phyloP scores from a whole-genome alignment of 2,888 invertebrate genomes.

The Caradrina kadenii region DNA sequence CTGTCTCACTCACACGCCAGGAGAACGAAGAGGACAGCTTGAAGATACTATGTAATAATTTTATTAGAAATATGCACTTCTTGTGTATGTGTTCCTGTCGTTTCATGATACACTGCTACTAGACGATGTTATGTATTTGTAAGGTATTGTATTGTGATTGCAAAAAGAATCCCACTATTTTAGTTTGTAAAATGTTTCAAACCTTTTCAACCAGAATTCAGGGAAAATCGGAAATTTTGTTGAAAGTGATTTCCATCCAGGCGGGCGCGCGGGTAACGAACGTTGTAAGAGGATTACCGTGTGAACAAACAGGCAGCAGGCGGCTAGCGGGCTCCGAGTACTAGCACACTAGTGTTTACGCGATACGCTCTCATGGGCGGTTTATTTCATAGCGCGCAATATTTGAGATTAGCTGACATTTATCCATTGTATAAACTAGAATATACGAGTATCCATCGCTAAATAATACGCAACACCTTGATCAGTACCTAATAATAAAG shows the following conservation, averaged over 20 bases:
- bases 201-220: constrained; percentile 5
- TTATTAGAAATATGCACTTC: background rate
- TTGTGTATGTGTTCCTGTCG: no score
- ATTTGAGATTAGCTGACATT: no score
- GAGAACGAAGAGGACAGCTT: constrained; percentile 32
- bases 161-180: background rate
- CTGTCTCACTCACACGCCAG: constrained; percentile 63
- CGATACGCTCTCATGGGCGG: background rate
- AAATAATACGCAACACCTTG: no score
- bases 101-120: no score
- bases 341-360: constrained; percentile 19
- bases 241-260: constrained; percentile 21
- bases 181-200: background rate
- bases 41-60: background rate
- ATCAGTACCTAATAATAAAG: no score
- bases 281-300: constrained; percentile 55
- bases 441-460: no score
- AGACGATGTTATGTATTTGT: no score
- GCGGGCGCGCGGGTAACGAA: constrained; percentile 28
- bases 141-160: background rate
- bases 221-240: constrained; percentile 6
- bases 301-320: constrained; percentile 26
- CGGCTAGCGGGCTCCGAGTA: background rate
- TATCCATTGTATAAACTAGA: no score
- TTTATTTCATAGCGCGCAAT: background rate